Evolutionary conservation across 2,888 invertebrate genomes (phyloP).

Genomic region (Drosophila kokeensis): DNA sequence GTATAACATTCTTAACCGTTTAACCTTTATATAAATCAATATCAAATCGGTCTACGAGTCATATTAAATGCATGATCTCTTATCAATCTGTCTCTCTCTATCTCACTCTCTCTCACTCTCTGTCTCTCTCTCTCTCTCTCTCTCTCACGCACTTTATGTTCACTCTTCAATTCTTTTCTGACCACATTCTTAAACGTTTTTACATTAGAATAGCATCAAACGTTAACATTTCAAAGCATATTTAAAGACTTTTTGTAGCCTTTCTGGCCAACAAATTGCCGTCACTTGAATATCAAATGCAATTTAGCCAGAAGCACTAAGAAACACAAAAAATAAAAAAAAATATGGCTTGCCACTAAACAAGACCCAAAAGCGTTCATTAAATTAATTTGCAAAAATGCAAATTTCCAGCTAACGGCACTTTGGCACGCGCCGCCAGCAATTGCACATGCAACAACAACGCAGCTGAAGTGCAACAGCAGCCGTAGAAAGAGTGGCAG

Average conservation of each 20-base stretch:
- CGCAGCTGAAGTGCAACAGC: conserved; percentile 54
- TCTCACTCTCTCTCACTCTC: not conserved
- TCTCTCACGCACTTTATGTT: not conserved
- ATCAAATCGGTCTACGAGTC: not conserved
- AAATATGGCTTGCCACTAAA: conserved; percentile 66
- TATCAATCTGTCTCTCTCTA: not conserved
- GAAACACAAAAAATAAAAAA: conserved; percentile 2
- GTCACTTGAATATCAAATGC: conserved; percentile 57
- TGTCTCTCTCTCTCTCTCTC: not conserved
- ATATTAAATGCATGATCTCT: not conserved
- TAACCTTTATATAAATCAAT: not conserved
- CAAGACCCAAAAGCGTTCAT: conserved; percentile 73
- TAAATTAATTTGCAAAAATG: conserved; percentile 81
- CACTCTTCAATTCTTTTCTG: not conserved
- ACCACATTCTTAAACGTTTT: not conserved
- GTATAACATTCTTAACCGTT: not conserved
- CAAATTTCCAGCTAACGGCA: conserved; percentile 77
- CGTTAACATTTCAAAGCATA: not conserved
- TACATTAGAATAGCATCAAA: no score
- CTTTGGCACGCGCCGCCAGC: conserved; percentile 74
- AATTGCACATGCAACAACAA: conserved; percentile 45
- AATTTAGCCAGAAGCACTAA: conserved; percentile 56
- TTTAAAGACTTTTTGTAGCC: not conserved
- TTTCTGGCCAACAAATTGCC: conserved; percentile 35
- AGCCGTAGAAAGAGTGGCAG: not conserved